These are phyloP conservation scores for Sinonovacula constricta DNA, from an alignment of 1,140 invertebrate species.

Conservation along the genomic window DNA sequence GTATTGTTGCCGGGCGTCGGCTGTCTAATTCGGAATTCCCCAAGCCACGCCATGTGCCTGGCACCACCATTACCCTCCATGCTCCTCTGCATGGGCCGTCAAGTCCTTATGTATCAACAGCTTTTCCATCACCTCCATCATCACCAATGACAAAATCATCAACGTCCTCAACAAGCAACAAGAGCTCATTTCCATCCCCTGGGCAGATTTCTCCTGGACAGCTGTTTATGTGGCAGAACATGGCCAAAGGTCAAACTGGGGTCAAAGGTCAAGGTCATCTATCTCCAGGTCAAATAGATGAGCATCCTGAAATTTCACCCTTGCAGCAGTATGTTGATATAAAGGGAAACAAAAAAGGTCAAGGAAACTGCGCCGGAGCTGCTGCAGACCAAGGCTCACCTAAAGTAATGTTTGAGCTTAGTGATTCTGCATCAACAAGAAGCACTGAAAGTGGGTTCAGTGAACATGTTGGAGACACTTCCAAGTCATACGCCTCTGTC, in stretches of 20 bases:
- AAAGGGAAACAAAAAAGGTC: too few species aligned
- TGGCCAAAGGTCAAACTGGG: not conserved
- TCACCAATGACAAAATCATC: constrained; percentile 32
- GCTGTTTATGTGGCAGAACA: not conserved
- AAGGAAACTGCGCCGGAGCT: not conserved
- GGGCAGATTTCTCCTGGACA: constrained; percentile 41
- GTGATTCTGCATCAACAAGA: constrained; percentile 58
- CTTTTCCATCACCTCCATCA: constrained; percentile 7
- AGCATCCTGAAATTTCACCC: not conserved
- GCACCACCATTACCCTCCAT: constrained; percentile 53
- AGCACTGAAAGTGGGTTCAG: constrained; percentile 69
- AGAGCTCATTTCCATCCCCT: constrained; percentile 17
- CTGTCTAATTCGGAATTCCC: constrained; percentile 46
- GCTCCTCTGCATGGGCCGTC: constrained; percentile 28
- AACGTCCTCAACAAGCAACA: constrained; percentile 16
- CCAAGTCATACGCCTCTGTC: constrained; percentile 36
- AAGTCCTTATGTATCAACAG: constrained; percentile 8
- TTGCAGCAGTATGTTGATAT: too few species aligned
- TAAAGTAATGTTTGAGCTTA: constrained; percentile 63
- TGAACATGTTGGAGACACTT: constrained; percentile 49
- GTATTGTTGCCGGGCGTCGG: constrained; percentile 67
- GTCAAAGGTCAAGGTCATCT: constrained; percentile 16
- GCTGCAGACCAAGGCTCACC: not conserved
- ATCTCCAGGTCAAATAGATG: constrained; percentile 22
- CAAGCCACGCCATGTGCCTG: constrained; percentile 58